Conservation (phyloP, 2,888 invertebrate species). For the Phortica magna region DNA sequence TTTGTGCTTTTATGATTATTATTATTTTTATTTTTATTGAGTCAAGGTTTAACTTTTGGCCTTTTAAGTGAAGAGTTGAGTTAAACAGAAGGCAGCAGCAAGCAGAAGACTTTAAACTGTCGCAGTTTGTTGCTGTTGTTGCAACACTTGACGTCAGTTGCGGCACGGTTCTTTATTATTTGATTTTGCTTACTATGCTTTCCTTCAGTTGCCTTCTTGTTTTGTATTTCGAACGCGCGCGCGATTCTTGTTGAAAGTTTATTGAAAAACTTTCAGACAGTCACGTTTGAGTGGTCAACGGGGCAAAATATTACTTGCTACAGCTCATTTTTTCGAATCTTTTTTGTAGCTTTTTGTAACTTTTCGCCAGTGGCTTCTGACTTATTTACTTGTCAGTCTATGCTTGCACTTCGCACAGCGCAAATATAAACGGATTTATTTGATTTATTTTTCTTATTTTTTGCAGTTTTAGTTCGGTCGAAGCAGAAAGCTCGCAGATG, state of each 20-base stretch:
- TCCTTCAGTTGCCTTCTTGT: neutral
- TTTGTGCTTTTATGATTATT: neutral
- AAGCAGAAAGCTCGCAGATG: too few species aligned
- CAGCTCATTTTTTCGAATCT: neutral
- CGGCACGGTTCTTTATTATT: conserved; percentile 57
- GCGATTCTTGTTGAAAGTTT: conserved; percentile 66
- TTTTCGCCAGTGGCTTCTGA: neutral
- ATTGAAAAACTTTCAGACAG: conserved; percentile 71
- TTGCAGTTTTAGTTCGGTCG: too few species aligned
- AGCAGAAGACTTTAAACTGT: neutral
- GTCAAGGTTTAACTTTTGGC: conserved; percentile 30
- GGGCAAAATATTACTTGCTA: conserved; percentile 51
- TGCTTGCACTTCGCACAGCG: too few species aligned
- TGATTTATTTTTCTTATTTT: too few species aligned
- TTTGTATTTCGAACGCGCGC: neutral
- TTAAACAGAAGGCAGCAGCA: neutral
- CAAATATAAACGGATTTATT: too few species aligned
- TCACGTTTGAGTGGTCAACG: conserved; percentile 72
- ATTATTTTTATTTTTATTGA: conserved; percentile 14
- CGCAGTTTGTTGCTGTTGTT: neutral
- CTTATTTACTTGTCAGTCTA: too few species aligned
- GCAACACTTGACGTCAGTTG: conserved; percentile 50
- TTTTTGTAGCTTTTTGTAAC: neutral
- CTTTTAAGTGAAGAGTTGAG: conserved; percentile 5
- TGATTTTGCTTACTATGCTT: neutral